phyloP scores from a whole-genome alignment of 2,113 vertebrate species.

The Scytalopus superciliaris region DNA sequence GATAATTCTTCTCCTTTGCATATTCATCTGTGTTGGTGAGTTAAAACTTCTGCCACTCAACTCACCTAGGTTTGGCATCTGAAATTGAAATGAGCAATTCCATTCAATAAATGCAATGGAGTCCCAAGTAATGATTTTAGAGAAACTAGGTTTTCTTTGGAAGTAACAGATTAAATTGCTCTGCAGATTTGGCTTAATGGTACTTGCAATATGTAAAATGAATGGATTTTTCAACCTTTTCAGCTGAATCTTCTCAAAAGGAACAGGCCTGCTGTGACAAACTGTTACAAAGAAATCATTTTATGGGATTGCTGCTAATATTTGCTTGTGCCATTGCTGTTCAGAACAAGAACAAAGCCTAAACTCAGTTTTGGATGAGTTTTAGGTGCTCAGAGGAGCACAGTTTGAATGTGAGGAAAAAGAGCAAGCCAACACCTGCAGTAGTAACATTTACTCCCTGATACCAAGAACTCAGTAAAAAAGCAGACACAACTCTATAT shows the following conservation, averaged over 20 bases:
- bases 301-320: not conserved
- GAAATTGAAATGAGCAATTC: not conserved
- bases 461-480: not conserved
- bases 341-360: not conserved
- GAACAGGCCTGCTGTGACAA: not conserved
- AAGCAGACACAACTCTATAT: not conserved
- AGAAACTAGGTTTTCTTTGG: not conserved
- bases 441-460: not conserved
- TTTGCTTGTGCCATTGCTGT: not conserved
- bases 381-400: not conserved
- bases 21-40: not conserved
- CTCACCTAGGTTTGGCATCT: not conserved
- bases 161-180: not conserved
- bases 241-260: not conserved
- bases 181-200: not conserved
- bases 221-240: not conserved
- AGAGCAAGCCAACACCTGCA: not conserved
- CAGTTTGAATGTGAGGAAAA: not conserved
- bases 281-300: not conserved
- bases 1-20: not conserved
- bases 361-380: not conserved
- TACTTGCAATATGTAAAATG: not conserved
- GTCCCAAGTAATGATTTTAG: not conserved
- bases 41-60: not conserved
- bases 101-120: not conserved